Conservation (phyloP, 2,888 invertebrate species). For the Eupithecia inturbata region DNA sequence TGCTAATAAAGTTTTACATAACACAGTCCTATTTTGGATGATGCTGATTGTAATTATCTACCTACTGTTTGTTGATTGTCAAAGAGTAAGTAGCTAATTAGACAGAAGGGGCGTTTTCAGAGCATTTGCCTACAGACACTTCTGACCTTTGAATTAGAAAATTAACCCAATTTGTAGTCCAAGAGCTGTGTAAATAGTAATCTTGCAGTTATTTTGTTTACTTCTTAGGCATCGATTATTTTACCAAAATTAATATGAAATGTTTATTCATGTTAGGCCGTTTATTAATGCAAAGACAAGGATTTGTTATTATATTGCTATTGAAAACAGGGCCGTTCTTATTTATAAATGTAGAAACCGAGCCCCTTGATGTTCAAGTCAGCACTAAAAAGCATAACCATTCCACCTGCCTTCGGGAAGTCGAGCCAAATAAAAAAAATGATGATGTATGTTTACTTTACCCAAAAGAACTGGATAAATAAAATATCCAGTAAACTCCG, state of each 20-base stretch:
- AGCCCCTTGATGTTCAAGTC: constrained; percentile 4
- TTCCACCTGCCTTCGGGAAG: constrained; percentile 39
- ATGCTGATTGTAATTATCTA: constrained; percentile 22
- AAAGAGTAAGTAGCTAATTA: constrained; percentile 30
- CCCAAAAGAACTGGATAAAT: constrained; percentile 60
- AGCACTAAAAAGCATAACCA: constrained; percentile 14
- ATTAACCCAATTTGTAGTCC: constrained; percentile 16
- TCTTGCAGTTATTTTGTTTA: background rate
- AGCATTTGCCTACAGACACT: constrained; percentile 20
- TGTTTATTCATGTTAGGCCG: background rate
- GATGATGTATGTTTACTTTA: constrained; percentile 47
- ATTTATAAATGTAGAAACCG: background rate
- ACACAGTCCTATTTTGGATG: constrained; percentile 25
- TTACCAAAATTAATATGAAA: background rate
- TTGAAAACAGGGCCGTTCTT: background rate
- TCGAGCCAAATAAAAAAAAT: constrained; percentile 39
- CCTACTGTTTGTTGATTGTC: constrained; percentile 32
- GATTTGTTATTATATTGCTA: background rate
- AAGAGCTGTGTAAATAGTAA: background rate
- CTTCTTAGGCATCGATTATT: background rate
- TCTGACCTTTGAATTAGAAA: background rate
- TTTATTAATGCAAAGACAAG: background rate
- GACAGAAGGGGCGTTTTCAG: constrained; percentile 15
- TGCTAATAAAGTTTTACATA: constrained; percentile 30
- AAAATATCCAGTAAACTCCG: constrained; percentile 68